These are phyloP conservation scores for Himalopsyche anomala DNA, from an alignment of 2,888 invertebrate species.

Conservation along the genomic window DNA sequence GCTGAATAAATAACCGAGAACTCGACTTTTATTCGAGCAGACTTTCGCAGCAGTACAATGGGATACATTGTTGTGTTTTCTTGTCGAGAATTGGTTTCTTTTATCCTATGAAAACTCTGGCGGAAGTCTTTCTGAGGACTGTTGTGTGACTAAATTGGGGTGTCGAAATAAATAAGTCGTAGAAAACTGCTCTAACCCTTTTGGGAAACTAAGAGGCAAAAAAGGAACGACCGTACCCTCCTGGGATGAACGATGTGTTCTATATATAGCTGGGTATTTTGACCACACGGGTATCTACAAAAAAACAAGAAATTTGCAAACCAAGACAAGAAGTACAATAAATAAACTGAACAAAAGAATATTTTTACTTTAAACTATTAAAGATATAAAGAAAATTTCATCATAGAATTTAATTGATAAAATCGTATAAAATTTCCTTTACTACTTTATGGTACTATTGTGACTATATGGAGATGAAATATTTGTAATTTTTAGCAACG, in stretches of 20 bases:
- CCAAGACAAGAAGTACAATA: no score
- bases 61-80: conserved; percentile 26
- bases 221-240: neutral
- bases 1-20: conserved; percentile 12
- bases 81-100: conserved; percentile 23
- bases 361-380: no score
- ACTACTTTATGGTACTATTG: no score
- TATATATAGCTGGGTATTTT: neutral
- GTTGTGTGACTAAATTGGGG: conserved; percentile 30
- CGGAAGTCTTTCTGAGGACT: conserved; percentile 12
- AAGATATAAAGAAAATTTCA: no score
- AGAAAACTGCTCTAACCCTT: conserved; percentile 7
- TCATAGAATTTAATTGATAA: no score
- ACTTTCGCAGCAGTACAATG: neutral
- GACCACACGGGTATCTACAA: neutral
- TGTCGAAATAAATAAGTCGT: conserved; percentile 30
- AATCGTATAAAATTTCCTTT: no score
- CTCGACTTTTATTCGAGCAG: conserved; percentile 20
- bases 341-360: no score
- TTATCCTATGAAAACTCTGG: neutral
- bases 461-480: no score
- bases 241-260: neutral
- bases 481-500: no score
- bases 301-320: no score
- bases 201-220: neutral